Percentiles rank a stretch among this genome's conserved stretches.
Conservation (phyloP, 2,797 vertebrate genomes). For the Tinamus major region DNA sequence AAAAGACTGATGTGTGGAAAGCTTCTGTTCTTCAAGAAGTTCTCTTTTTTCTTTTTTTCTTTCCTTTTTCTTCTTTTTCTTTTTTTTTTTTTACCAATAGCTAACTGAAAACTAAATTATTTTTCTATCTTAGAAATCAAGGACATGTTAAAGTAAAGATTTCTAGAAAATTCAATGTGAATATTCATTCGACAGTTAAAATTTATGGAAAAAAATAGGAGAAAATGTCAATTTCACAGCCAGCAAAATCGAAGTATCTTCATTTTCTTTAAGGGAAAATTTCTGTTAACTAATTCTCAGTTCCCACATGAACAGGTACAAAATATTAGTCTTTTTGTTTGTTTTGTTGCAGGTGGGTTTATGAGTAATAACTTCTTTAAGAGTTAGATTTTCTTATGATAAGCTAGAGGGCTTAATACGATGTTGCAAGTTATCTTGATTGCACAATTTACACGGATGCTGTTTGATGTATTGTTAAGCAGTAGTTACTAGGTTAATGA, state of each 20-base stretch:
- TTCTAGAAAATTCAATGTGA: neutral
- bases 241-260: neutral
- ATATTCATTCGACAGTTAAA: neutral
- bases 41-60: neutral
- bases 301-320: neutral
- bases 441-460: neutral
- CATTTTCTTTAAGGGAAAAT: neutral
- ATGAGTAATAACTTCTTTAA: neutral
- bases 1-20: neutral
- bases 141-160: neutral
- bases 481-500: neutral
- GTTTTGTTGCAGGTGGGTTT: slow-evolving; percentile 12
- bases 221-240: neutral
- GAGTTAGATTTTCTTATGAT: neutral
- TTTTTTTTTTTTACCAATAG: neutral
- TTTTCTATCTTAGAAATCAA: neutral
- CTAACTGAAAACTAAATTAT: neutral
- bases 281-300: neutral
- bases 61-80: too few species aligned
- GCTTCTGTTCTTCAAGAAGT: neutral
- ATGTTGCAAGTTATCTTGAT: slow-evolving; percentile 11
- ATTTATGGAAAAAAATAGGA: neutral
- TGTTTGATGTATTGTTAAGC: slow-evolving; percentile 8
- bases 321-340: neutral
- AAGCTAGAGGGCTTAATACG: neutral